Evolutionary conservation across 2,888 invertebrate species (phyloP).

Genomic region (Mechanitis mazaeus): DNA sequence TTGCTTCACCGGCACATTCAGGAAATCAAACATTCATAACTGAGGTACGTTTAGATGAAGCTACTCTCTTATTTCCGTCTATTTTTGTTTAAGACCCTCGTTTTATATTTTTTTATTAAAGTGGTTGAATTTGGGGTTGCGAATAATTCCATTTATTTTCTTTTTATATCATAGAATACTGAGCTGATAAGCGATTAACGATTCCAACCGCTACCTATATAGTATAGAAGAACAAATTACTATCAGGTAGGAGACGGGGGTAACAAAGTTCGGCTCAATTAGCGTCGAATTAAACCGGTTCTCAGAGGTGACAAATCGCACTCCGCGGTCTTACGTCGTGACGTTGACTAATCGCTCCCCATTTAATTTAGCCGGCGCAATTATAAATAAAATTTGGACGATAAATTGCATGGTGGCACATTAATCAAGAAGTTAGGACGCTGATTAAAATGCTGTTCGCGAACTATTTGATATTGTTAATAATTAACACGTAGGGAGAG

Average conservation of each 20-base stretch:
- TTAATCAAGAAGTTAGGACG: slow-evolving; percentile 78
- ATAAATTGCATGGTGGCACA: slow-evolving; percentile 71
- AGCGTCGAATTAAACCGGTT: slow-evolving; percentile 68
- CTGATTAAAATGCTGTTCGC: slow-evolving; percentile 77
- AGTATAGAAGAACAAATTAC: slow-evolving; percentile 44
- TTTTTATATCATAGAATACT: no score
- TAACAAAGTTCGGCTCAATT: slow-evolving; percentile 69
- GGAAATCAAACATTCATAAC: slow-evolving; percentile 70
- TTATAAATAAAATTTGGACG: slow-evolving; percentile 76
- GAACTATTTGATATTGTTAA: slow-evolving; percentile 76
- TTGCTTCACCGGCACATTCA: slow-evolving; percentile 51
- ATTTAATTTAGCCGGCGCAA: slow-evolving; percentile 73
- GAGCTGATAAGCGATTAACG: slow-evolving; percentile 11
- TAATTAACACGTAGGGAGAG: slow-evolving; percentile 64
- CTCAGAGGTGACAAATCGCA: slow-evolving; percentile 73
- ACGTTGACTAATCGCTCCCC: slow-evolving; percentile 72
- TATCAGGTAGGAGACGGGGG: slow-evolving; percentile 52
- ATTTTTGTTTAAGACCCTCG: slow-evolving; percentile 31
- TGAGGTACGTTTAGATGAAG: slow-evolving; percentile 47
- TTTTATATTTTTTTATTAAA: background rate
- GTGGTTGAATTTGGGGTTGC: background rate
- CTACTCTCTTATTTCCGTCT: slow-evolving; percentile 40
- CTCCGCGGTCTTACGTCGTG: slow-evolving; percentile 61
- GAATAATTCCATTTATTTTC: no score
- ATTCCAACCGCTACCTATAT: slow-evolving; percentile 34